phyloP scores from a whole-genome alignment of 2,797 vertebrate species.

The Fundulus diaphanus region DNA sequence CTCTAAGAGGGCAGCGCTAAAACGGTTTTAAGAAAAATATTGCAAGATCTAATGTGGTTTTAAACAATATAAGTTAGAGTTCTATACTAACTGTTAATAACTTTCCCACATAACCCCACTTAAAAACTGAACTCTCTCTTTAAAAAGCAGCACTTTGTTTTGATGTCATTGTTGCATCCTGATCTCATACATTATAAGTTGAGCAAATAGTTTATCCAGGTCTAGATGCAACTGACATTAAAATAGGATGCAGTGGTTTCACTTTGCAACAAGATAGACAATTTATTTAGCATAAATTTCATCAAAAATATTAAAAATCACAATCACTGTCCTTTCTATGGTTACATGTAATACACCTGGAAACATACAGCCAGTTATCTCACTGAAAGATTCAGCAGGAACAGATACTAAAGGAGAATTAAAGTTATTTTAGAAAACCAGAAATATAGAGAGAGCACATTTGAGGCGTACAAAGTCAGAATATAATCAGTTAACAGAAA shows the following conservation, averaged over 20 bases:
- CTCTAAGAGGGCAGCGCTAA: too few relatives aligned
- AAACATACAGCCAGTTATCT: conserved; percentile 60
- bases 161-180: background rate
- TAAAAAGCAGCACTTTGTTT: background rate
- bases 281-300: conserved; percentile 79
- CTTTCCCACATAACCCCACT: background rate
- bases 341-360: conserved; percentile 9
- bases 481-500: conserved; percentile 18
- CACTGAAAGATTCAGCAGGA: conserved; percentile 50
- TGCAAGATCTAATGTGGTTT: background rate
- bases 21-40: too few relatives aligned
- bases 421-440: conserved; percentile 23
- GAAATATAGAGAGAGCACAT: conserved; percentile 42
- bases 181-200: background rate
- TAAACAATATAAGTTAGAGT: background rate
- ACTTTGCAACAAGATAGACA: conserved; percentile 68
- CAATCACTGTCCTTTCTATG: conserved; percentile 35
- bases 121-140: background rate
- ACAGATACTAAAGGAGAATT: conserved; percentile 24
- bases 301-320: conserved; percentile 59
- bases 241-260: conserved; percentile 66
- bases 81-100: too few relatives aligned
- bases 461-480: conserved; percentile 30
- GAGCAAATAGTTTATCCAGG: background rate
- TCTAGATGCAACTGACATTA: conserved; percentile 43